Base-by-base conservation (phyloP, 2,888 invertebrate species). In the Ectobius pallidus region DNA sequence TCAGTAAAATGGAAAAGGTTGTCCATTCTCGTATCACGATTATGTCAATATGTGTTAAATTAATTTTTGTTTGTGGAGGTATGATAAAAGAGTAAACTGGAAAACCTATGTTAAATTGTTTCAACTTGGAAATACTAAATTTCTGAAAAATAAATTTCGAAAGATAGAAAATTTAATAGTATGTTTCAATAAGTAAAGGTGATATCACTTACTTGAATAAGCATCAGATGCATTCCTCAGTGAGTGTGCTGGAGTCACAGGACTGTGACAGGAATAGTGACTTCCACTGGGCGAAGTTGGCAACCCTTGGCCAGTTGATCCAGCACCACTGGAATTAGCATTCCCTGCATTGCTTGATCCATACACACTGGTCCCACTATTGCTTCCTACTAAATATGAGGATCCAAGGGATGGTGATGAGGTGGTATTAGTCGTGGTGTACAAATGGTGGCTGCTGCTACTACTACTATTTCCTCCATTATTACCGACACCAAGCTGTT, bases 401-500 rank as follows among this genome's bases (percentile, higher is more conserved):
- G 63, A 42, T 39, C 52, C 52, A 22, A 42, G 22, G 3, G 63
- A 63, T 22, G 63, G 25, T 1, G 58, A 30, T 0, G 58, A 27
- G 2, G 30, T 58, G 11, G 58, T 22, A 16, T 22, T 46, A 9
- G 65, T 46, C 0, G 65, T 44, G 18, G 32, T 34, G 20, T 34
- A 18, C 46, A 34, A 27, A 6, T 65, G 65, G 3, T 22, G 22
- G 25, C 42, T 22, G 44, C 44, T n/a, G 46, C 42, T 25, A 44
- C 65, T 65, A 18, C 65, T 44, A 14, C 27, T 65, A n/a, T 44
- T 65, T 3, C 65, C n/a, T 2, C n/a, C 16, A n/a, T 11, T 44
- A 22, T 44, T 44, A 22, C 49, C 14, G 9, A 49, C 27, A 32
- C 74, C 70, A 2, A 72, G 91, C 79, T 92, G 90, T 30, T 71